Percentiles rank a stretch among this genome's conserved stretches.
These are phyloP conservation scores for Rhagonycha fulva DNA, from an alignment of 2,888 invertebrate genomes.

Conservation along the genomic window DNA sequence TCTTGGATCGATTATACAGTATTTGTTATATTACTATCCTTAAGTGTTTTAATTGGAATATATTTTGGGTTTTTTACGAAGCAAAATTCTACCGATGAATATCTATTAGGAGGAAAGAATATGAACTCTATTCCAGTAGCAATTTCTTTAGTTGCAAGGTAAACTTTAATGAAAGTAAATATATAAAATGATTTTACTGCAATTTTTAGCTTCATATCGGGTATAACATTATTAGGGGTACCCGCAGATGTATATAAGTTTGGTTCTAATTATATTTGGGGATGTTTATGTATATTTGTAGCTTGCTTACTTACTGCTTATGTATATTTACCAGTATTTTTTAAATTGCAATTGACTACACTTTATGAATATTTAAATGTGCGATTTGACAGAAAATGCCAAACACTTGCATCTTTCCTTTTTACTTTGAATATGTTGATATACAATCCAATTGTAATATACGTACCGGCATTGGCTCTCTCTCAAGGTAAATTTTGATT, in stretches of 20 bases:
- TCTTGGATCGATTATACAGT: slow-evolving; percentile 62
- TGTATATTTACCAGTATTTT: slow-evolving; percentile 68
- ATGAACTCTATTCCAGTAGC: slow-evolving; percentile 77
- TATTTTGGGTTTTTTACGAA: slow-evolving; percentile 64
- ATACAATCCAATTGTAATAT: slow-evolving; percentile 69
- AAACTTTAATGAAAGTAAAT: slow-evolving; percentile 39
- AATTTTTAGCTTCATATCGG: slow-evolving; percentile 67
- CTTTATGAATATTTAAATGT: slow-evolving; percentile 71
- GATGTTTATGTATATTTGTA: slow-evolving; percentile 52
- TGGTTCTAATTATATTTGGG: slow-evolving; percentile 67
- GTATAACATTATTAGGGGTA: slow-evolving; percentile 73
- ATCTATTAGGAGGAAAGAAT: slow-evolving; percentile 72
- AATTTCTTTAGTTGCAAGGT: slow-evolving; percentile 78
- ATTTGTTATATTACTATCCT: slow-evolving; percentile 57
- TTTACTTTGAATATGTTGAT: slow-evolving; percentile 64
- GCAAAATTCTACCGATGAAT: slow-evolving; percentile 68
- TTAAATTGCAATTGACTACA: slow-evolving; percentile 70
- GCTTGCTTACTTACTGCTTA: slow-evolving; percentile 46
- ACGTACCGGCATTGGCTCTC: slow-evolving; percentile 72
- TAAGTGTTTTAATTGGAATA: slow-evolving; percentile 62
- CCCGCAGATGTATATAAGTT: slow-evolving; percentile 76
- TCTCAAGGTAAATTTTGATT: slow-evolving; percentile 61
- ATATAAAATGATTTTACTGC: not conserved
- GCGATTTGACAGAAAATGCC: slow-evolving; percentile 64
- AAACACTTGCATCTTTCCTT: slow-evolving; percentile 64